Percentiles rank a stretch among this genome's conserved stretches.
Evolutionary conservation across 2,113 vertebrate genomes (phyloP).

Genomic region (Rhodinocichla rosea): DNA sequence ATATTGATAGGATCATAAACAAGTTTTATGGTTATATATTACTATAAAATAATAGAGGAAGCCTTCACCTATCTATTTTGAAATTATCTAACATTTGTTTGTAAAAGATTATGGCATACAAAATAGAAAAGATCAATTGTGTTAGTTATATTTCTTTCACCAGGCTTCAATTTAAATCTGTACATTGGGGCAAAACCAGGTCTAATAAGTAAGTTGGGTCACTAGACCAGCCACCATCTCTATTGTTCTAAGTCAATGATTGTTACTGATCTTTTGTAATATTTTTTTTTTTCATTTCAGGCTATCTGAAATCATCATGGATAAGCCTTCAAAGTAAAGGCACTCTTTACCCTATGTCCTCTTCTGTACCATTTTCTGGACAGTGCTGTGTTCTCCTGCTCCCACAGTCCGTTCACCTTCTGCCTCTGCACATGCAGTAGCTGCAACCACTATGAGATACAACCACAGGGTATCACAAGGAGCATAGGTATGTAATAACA

Average conservation of each 20-base stretch:
- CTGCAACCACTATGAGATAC: background rate
- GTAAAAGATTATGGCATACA: background rate
- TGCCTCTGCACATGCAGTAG: background rate
- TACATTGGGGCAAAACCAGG: background rate
- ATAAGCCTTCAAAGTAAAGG: background rate
- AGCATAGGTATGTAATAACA: background rate
- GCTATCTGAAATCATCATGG: background rate
- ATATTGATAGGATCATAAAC: background rate
- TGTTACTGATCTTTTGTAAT: background rate
- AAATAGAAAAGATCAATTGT: background rate
- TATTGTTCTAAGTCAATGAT: background rate
- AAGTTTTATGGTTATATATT: background rate
- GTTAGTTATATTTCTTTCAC: background rate
- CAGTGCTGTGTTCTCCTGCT: background rate
- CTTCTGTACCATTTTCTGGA: background rate
- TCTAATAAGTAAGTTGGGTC: background rate
- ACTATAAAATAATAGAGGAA: background rate
- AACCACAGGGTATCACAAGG: background rate
- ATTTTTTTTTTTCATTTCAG: background rate
- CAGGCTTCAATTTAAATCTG: background rate
- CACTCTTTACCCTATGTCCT: background rate
- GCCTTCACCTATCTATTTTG: background rate
- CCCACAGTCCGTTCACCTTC: fast-evolving
- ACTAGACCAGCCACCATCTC: background rate
- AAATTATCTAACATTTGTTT: background rate